These are phyloP conservation scores for Pangasius sanitwongsei DNA, from an alignment of 2,797 vertebrate species.

Conservation along the genomic window DNA sequence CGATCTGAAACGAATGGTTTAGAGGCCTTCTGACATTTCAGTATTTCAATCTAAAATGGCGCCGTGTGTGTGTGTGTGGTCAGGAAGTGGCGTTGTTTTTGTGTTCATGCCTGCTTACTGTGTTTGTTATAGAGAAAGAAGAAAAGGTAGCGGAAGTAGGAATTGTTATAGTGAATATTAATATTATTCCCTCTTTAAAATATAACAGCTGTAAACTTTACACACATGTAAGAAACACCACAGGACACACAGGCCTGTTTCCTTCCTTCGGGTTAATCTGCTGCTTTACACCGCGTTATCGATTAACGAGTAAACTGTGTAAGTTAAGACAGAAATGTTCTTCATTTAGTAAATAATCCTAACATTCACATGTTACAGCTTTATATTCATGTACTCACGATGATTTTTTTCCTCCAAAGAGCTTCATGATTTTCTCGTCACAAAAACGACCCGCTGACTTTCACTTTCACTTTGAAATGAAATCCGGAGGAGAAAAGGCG, in stretches of 20 bases:
- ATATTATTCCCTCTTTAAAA: neutral
- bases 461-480: too few relatives aligned
- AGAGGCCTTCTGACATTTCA: too few relatives aligned
- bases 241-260: neutral
- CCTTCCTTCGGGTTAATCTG: neutral
- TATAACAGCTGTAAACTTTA: neutral
- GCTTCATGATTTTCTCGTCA: too few relatives aligned
- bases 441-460: too few relatives aligned
- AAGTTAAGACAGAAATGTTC: neutral
- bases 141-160: too few relatives aligned
- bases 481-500: too few relatives aligned
- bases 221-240: neutral
- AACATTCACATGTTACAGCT: neutral
- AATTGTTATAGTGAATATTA: neutral
- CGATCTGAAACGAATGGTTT: too few relatives aligned
- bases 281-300: neutral
- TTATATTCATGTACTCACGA: neutral
- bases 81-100: too few relatives aligned
- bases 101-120: neutral
- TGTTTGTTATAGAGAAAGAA: neutral
- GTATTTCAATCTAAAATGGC: too few relatives aligned
- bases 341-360: neutral
- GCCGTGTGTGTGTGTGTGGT: too few relatives aligned
- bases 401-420: too few relatives aligned
- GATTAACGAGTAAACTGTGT: neutral